Evolutionary conservation across 2,113 vertebrate genomes (phyloP).

Genomic region (Paedocypris sp.): DNA sequence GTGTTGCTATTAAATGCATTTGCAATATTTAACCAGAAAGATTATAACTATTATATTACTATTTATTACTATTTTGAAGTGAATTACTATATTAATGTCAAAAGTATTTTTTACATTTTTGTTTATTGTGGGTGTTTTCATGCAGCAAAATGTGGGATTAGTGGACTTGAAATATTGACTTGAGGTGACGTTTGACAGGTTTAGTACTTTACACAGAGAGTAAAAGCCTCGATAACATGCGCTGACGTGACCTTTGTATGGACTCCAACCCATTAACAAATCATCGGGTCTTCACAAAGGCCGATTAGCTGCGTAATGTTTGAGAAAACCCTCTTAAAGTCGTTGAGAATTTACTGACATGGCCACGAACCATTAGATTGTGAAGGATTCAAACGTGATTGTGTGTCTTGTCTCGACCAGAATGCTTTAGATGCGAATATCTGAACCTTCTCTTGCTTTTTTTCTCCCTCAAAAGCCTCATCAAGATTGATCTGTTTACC

Average conservation of each 20-base stretch:
- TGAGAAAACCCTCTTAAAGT: constrained; percentile 48
- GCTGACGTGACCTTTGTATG: constrained; percentile 53
- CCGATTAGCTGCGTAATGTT: constrained; percentile 62
- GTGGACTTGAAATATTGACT: neutral
- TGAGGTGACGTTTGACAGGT: neutral
- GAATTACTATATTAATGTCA: too few species aligned
- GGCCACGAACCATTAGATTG: constrained; percentile 32
- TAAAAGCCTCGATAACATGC: constrained; percentile 3
- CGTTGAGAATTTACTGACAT: constrained; percentile 47
- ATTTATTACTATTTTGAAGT: too few species aligned
- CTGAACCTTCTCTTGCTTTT: constrained; percentile 33
- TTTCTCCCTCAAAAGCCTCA: constrained; percentile 40
- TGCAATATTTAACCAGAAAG: too few species aligned
- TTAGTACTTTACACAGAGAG: neutral
- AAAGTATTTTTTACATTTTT: too few species aligned
- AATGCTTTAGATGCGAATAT: too few species aligned
- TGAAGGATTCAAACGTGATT: too few species aligned
- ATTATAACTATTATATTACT: too few species aligned
- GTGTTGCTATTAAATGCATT: too few species aligned
- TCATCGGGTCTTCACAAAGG: constrained; percentile 60
- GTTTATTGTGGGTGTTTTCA: too few species aligned
- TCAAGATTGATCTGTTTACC: constrained; percentile 57
- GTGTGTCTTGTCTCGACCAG: too few species aligned
- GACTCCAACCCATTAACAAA: constrained; percentile 49
- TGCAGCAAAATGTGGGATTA: too few species aligned